Conservation (phyloP, 2,113 vertebrate genomes). For the Austrofundulus limnaeus region DNA sequence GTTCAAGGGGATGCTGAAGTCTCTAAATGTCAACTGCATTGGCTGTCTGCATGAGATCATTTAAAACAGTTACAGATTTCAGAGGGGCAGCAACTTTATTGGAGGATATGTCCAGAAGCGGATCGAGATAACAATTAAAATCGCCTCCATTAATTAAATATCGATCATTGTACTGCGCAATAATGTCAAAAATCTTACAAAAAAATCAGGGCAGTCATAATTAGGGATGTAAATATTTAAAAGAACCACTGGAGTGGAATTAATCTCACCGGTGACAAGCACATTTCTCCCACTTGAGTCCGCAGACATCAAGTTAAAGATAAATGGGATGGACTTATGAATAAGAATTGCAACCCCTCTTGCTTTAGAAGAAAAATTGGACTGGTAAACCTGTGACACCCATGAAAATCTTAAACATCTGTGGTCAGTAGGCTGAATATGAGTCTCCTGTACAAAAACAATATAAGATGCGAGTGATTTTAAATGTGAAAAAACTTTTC, state of each 20-base stretch:
- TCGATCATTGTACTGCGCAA: not conserved
- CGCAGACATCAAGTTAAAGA: not conserved
- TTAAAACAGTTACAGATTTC: not conserved
- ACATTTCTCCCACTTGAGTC: conserved; percentile 1
- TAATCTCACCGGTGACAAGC: not conserved
- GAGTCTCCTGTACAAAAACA: too few species aligned
- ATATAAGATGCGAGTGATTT: too few species aligned
- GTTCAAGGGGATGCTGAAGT: not conserved
- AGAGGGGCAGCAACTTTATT: not conserved
- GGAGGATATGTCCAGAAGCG: not conserved
- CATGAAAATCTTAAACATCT: too few species aligned
- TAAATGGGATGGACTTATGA: not conserved
- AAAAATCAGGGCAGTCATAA: not conserved
- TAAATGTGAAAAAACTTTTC: too few species aligned
- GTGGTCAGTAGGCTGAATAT: too few species aligned
- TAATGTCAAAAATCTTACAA: not conserved
- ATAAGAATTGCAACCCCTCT: conserved; percentile 6
- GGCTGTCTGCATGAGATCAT: not conserved
- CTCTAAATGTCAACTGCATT: not conserved
- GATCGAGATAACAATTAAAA: not conserved
- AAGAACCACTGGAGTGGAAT: not conserved
- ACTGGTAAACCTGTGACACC: too few species aligned
- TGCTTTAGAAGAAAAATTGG: too few species aligned
- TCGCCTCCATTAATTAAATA: not conserved
- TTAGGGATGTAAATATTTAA: not conserved